Percentiles rank a stretch among this genome's conserved stretches.
These are phyloP conservation scores for Gila robusta DNA, from an alignment of 2,797 vertebrate species.

Conservation along the genomic window DNA sequence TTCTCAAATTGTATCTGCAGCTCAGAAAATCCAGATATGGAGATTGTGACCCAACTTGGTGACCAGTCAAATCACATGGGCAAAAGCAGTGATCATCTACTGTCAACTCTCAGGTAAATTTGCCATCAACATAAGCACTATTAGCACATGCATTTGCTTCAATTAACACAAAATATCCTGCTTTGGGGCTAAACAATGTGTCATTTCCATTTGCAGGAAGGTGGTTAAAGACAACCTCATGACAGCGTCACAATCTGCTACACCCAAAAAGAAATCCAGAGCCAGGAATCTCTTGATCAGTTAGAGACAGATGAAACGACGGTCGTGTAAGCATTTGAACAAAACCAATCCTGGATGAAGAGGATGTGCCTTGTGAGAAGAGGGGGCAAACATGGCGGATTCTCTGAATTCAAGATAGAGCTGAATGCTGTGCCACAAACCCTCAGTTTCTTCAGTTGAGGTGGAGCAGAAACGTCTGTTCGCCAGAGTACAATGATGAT, in stretches of 20 bases:
- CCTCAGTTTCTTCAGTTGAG: not conserved
- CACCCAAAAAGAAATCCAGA: slow-evolving; percentile 52
- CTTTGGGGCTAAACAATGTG: slow-evolving; percentile 7
- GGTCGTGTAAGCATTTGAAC: slow-evolving; percentile 31
- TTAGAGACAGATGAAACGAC: not conserved
- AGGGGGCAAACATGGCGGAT: not conserved
- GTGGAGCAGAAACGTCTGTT: not conserved
- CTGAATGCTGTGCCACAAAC: not conserved
- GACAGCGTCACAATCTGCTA: not conserved
- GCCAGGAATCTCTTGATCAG: slow-evolving; percentile 20
- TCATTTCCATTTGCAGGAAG: slow-evolving; percentile 64
- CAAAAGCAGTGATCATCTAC: slow-evolving; percentile 54
- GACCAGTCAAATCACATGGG: slow-evolving; percentile 10
- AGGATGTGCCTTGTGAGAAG: slow-evolving; percentile 6
- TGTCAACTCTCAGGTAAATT: slow-evolving; percentile 73
- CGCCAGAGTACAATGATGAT: not conserved
- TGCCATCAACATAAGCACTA: not conserved
- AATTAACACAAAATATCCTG: not conserved
- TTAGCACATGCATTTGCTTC: not conserved
- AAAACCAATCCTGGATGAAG: slow-evolving; percentile 24
- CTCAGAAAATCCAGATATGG: slow-evolving; percentile 55
- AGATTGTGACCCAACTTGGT: not conserved
- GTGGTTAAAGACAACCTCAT: slow-evolving; percentile 65
- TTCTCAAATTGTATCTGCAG: slow-evolving; percentile 67
- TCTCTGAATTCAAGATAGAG: not conserved